Conservation (phyloP, 1,140 invertebrate genomes). For the Temnothorax nylanderi region DNA sequence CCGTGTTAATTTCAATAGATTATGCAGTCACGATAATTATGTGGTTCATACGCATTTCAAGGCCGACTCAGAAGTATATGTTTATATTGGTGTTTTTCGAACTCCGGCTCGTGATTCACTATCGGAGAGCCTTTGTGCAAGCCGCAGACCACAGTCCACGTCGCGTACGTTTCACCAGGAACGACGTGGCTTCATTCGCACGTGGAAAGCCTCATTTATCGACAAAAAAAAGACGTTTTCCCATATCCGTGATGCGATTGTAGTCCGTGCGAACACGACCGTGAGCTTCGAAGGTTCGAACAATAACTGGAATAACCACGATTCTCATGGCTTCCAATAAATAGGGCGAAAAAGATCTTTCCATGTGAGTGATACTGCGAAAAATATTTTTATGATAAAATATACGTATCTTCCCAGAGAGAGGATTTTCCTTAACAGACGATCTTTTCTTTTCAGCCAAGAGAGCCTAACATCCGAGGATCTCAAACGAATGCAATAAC, state of each 20-base stretch:
- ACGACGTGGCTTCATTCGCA: slow-evolving; percentile 18
- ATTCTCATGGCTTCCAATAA: neutral
- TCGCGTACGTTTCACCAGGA: neutral
- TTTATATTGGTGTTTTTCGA: slow-evolving; percentile 32
- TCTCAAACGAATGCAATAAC: neutral
- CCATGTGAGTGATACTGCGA: neutral
- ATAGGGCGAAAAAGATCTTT: neutral
- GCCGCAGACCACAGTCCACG: slow-evolving; percentile 38
- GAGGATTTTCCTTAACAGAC: neutral
- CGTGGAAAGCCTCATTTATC: neutral
- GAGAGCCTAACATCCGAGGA: neutral
- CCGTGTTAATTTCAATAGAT: slow-evolving; percentile 28
- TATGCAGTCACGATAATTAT: slow-evolving; percentile 35
- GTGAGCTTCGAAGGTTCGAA: neutral
- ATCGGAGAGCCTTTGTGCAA: neutral
- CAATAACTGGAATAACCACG: slow-evolving; percentile 27
- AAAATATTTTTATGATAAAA: neutral
- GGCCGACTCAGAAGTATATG: slow-evolving; percentile 20
- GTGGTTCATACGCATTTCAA: slow-evolving; percentile 27
- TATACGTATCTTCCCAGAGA: neutral
- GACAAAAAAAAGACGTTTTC: neutral
- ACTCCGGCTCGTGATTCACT: slow-evolving; percentile 31
- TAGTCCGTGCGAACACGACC: neutral
- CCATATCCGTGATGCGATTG: neutral
- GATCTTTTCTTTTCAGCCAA: neutral